phyloP scores from a whole-genome alignment of 2,113 vertebrate genomes.

The Eupsittula cactorum region DNA sequence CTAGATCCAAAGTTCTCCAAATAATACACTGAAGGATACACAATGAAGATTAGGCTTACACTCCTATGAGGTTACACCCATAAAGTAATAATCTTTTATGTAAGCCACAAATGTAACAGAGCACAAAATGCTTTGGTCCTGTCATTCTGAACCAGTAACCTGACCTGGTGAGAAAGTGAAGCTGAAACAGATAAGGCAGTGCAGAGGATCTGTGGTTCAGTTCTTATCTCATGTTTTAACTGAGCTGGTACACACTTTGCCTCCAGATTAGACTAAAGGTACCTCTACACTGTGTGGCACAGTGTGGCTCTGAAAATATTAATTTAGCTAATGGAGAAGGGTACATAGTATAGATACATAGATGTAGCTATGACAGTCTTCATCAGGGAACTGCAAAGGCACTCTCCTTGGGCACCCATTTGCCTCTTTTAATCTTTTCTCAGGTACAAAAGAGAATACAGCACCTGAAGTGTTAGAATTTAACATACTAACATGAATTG shows the following conservation, averaged over 20 bases:
- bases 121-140: neutral
- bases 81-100: neutral
- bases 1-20: neutral
- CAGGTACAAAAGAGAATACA: neutral
- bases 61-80: neutral
- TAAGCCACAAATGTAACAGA: neutral
- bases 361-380: neutral
- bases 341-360: neutral
- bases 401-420: neutral
- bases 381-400: neutral
- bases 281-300: neutral
- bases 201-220: neutral
- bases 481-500: neutral
- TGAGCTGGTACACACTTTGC: neutral
- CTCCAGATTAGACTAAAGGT: neutral
- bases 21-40: neutral
- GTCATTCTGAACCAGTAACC: neutral
- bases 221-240: neutral
- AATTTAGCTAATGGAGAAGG: neutral
- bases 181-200: neutral
- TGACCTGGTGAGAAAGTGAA: slow-evolving; percentile 1
- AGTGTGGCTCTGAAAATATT: neutral
- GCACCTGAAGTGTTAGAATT: neutral
- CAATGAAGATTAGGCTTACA: slow-evolving; percentile 6
- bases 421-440: neutral